Evolutionary conservation across 2,888 invertebrate genomes (phyloP).

Genomic region (Cancer borealis): DNA sequence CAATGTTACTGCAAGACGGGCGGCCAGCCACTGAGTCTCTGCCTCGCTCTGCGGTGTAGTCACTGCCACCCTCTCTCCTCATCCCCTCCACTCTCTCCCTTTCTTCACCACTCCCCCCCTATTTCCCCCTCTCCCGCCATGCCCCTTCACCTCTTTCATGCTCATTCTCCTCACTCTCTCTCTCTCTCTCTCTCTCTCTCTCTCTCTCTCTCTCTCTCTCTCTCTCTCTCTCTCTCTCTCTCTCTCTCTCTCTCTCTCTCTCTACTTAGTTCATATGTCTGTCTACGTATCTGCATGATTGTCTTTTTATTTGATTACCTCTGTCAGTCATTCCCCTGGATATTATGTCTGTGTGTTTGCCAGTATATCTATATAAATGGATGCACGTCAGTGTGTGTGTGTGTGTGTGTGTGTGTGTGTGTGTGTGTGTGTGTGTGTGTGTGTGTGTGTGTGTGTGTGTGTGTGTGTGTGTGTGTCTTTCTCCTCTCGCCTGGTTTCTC

Average conservation of each 20-base stretch:
- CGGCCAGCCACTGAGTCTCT: conserved; percentile 46
- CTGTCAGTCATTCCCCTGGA: not conserved
- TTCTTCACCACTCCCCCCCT: not conserved
- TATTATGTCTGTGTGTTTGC: not conserved
- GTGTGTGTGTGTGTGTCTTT: not conserved
- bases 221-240: not conserved
- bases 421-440: not conserved
- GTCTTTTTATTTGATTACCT: not conserved
- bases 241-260: not conserved
- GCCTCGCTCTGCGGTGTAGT: not conserved
- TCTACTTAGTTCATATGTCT: not conserved
- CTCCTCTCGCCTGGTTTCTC: conserved; percentile 35
- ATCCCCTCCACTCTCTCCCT: not conserved
- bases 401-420: not conserved
- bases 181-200: not conserved
- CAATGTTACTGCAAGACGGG: conserved; percentile 36
- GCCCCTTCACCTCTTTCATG: conserved; percentile 8
- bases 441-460: not conserved
- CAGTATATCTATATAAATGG: conserved; percentile 15
- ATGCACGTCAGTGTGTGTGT: not conserved
- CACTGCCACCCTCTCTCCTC: not conserved
- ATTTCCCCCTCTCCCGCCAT: not conserved
- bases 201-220: not conserved
- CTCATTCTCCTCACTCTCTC: not conserved
- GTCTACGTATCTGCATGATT: not conserved